Evolutionary conservation across 2,888 invertebrate species (phyloP).

Genomic region (Baronia brevicornis): DNA sequence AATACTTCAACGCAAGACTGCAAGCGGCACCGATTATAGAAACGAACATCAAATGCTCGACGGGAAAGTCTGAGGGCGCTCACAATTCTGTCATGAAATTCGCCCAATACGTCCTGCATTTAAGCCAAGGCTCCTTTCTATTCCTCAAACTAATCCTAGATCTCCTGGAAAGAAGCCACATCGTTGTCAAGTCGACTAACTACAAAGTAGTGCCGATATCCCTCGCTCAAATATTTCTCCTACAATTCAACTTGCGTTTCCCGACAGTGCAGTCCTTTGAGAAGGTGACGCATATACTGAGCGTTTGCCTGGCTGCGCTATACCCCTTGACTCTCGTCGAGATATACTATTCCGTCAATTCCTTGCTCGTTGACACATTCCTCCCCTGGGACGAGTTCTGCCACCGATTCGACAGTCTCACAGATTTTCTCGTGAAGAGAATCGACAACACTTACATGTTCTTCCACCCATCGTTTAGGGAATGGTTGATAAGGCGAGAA

Average conservation of each 20-base stretch:
- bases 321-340: conserved; percentile 93
- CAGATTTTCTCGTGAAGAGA: conserved; percentile 91
- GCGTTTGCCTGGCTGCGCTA: conserved; percentile 92
- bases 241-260: conserved; percentile 94
- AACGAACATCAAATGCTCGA: conserved; percentile 84
- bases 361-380: conserved; percentile 85
- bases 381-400: conserved; percentile 94
- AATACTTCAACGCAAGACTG: conserved; percentile 90
- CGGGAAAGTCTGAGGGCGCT: conserved; percentile 79
- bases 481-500: conserved; percentile 93
- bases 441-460: conserved; percentile 97
- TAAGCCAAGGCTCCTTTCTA: conserved; percentile 93
- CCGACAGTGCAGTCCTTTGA: conserved; percentile 94
- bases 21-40: conserved; percentile 88
- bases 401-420: conserved; percentile 88
- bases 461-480: conserved; percentile 98
- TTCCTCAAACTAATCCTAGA: conserved; percentile 94
- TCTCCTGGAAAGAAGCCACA: conserved; percentile 91
- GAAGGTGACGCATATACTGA: conserved; percentile 90
- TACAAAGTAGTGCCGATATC: conserved; percentile 94
- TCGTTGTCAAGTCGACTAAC: conserved; percentile 94
- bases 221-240: conserved; percentile 90
- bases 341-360: conserved; percentile 95
- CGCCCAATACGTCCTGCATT: conserved; percentile 86
- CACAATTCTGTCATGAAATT: conserved; percentile 85